Evolutionary conservation across 30 jellyfish, hydroid and myxozoan species (phyloP).

Genomic region (Cassiopea xamachana): DNA sequence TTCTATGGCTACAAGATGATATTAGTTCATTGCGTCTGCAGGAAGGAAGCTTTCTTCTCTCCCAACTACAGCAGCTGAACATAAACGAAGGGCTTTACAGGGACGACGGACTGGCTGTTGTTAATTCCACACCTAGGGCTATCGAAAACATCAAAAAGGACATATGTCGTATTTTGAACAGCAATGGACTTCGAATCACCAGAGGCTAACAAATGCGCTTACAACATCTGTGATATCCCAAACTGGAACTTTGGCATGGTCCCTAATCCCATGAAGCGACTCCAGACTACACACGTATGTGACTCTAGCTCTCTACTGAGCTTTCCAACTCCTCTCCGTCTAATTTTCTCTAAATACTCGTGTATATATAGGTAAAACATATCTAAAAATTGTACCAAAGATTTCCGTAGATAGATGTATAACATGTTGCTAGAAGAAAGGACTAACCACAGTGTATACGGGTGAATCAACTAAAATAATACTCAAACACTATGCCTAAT

Average conservation of each 20-base stretch:
- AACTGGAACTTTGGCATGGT: neutral
- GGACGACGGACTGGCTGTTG: no score
- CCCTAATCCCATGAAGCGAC: neutral
- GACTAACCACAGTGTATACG: neutral
- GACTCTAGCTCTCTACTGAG: neutral
- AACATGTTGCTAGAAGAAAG: neutral
- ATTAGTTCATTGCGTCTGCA: no score
- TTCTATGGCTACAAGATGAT: no score
- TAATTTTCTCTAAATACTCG: neutral
- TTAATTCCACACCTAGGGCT: no score
- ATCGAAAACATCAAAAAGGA: no score
- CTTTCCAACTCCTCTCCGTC: neutral
- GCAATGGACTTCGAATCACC: no score
- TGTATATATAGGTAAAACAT: neutral
- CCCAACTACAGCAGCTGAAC: no score
- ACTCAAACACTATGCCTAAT: neutral
- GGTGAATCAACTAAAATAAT: neutral
- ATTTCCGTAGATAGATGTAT: neutral
- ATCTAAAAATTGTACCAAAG: neutral
- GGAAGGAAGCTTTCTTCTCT: no score
- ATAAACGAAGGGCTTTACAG: no score
- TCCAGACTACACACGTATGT: neutral
- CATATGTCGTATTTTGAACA: no score
- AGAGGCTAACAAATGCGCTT: neutral
- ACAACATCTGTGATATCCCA: neutral